Evolutionary conservation across 2,113 vertebrate species (phyloP).

Genomic region (Tringa solitaria): DNA sequence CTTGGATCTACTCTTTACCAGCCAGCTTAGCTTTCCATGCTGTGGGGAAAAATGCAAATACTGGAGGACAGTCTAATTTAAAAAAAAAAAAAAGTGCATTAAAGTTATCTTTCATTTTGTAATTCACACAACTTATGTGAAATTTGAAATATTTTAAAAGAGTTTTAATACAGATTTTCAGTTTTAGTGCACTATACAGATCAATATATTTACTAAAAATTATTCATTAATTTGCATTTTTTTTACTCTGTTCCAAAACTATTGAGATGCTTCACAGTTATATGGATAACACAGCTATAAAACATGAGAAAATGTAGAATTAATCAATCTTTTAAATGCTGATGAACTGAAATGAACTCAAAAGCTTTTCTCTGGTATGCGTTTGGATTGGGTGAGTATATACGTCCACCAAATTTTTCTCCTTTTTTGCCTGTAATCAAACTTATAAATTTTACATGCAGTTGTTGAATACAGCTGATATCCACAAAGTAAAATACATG

Average conservation of each 20-base stretch:
- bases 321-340: neutral
- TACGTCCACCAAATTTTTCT: neutral
- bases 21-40: neutral
- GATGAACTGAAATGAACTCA: neutral
- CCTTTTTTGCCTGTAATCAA: neutral
- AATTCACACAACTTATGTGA: neutral
- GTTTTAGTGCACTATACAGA: neutral
- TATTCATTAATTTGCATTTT: neutral
- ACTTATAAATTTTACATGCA: rapidly evolving
- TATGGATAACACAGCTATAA: neutral
- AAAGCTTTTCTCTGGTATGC: neutral
- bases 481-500: neutral
- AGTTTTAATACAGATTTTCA: neutral
- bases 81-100: neutral
- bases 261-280: neutral
- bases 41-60: neutral
- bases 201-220: neutral
- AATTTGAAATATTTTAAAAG: neutral
- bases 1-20: neutral
- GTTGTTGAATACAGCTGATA: neutral
- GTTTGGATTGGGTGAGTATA: neutral
- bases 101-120: neutral
- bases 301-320: neutral
- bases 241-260: neutral
- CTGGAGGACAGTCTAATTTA: neutral